Percentiles rank a stretch among this genome's conserved stretches.
Evolutionary conservation across 2,888 invertebrate genomes (phyloP).

Genomic region (Drosophila mulleri): DNA sequence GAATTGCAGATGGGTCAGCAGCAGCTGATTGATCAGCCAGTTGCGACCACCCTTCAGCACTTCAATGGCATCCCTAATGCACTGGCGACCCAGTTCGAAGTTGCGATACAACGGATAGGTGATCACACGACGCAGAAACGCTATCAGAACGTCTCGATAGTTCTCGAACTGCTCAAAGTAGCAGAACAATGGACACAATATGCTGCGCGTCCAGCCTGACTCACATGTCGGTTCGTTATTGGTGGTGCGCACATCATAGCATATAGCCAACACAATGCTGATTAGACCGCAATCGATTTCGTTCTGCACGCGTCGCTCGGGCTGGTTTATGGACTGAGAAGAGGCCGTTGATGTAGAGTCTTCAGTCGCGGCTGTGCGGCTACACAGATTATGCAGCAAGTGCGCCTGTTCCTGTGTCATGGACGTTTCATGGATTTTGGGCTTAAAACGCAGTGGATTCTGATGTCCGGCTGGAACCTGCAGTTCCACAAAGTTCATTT

Average conservation of each 20-base stretch:
- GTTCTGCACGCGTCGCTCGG: conserved; percentile 58
- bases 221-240: conserved; percentile 83
- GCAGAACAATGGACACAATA: conserved; percentile 78
- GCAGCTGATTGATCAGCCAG: conserved; percentile 83
- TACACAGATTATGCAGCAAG: conserved; percentile 77
- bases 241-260: conserved; percentile 83
- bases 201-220: conserved; percentile 83
- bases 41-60: conserved; percentile 75
- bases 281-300: conserved; percentile 83
- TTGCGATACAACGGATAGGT: conserved; percentile 84
- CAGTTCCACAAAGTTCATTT: conserved; percentile 82
- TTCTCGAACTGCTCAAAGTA: conserved; percentile 82
- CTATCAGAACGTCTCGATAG: conserved; percentile 77
- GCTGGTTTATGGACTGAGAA: conserved; percentile 14
- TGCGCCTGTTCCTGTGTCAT: conserved; percentile 79
- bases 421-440: conserved; percentile 72
- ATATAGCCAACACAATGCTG: conserved; percentile 83
- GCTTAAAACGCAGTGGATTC: conserved; percentile 80
- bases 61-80: conserved; percentile 81
- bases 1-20: conserved; percentile 77
- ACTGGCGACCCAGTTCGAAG: conserved; percentile 80
- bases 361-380: conserved; percentile 35
- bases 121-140: conserved; percentile 81
- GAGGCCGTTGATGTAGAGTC: conserved; percentile 5
- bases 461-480: conserved; percentile 83